A percentile compares a stretch with the other conserved stretches of the same genome.
Conservation (phyloP, 2,888 invertebrate genomes). For the Aphrophora alni region DNA sequence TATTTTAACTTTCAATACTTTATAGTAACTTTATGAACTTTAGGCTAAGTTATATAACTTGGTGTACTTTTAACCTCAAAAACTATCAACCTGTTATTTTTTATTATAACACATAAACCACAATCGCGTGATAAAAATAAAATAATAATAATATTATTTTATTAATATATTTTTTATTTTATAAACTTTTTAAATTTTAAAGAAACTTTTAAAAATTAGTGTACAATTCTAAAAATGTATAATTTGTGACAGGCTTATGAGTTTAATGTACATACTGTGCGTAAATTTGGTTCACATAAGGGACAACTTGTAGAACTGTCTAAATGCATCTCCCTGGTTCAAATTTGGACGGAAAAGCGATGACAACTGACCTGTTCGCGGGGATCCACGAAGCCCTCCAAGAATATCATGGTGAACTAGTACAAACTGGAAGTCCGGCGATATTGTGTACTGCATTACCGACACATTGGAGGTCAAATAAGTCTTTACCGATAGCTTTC, state of each 20-base stretch:
- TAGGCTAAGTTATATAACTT: too few relatives aligned
- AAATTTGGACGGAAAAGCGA: conserved; percentile 41
- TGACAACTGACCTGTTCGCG: conserved; percentile 62
- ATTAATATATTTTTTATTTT: too few relatives aligned
- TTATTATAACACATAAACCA: too few relatives aligned
- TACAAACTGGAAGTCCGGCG: conserved; percentile 94
- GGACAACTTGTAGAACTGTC: conserved; percentile 9
- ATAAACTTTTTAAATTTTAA: too few relatives aligned
- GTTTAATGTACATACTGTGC: neutral
- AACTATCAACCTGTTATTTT: too few relatives aligned
- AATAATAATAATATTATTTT: too few relatives aligned
- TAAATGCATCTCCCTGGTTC: conserved; percentile 49
- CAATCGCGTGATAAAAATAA: too few relatives aligned
- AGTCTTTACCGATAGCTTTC: conserved; percentile 94
- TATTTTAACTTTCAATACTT: too few relatives aligned
- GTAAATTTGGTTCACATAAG: neutral
- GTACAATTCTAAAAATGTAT: neutral
- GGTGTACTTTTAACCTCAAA: too few relatives aligned
- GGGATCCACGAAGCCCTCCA: conserved; percentile 79
- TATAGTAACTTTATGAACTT: too few relatives aligned
- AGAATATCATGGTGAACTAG: conserved; percentile 91
- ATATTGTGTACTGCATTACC: conserved; percentile 94
- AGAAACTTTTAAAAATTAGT: too few relatives aligned
- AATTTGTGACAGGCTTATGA: neutral
- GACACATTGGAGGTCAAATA: conserved; percentile 97